Percentiles rank a stretch among this genome's conserved stretches.
These are phyloP conservation scores for Macrobrachium rosenbergii DNA, from an alignment of 1,140 invertebrate genomes.

Conservation along the genomic window DNA sequence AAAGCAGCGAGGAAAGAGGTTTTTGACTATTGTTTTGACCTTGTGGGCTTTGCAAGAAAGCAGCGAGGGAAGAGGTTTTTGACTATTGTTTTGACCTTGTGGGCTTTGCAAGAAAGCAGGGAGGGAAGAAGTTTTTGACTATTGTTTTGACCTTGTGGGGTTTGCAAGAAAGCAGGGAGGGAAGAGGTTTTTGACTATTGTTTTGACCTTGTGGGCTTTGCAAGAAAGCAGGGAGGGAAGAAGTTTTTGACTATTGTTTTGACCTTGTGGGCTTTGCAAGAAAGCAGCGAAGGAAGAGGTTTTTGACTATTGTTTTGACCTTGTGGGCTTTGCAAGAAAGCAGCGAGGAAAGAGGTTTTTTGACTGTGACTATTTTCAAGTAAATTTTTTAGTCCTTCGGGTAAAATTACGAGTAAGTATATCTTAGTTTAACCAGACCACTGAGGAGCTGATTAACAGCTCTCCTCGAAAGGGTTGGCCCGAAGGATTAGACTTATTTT, in stretches of 20 bases:
- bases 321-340: neutral
- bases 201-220: neutral
- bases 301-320: neutral
- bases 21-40: neutral
- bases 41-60: neutral
- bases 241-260: too few relatives aligned
- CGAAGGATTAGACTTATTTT: too few relatives aligned
- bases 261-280: neutral
- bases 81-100: neutral
- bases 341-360: neutral
- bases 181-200: too few relatives aligned
- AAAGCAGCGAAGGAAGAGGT: neutral
- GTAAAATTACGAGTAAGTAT: too few relatives aligned
- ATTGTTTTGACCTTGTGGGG: neutral
- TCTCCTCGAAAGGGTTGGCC: too few relatives aligned
- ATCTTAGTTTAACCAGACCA: too few relatives aligned
- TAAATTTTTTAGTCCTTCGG: too few relatives aligned
- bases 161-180: neutral
- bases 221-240: neutral
- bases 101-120: neutral
- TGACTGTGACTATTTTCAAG: too few relatives aligned
- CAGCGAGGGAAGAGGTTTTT: neutral
- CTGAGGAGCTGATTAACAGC: too few relatives aligned
- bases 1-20: neutral
- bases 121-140: too few relatives aligned